These are phyloP conservation scores for Phyllopteryx taeniolatus DNA, from an alignment of 2,113 vertebrate genomes.

Conservation along the genomic window DNA sequence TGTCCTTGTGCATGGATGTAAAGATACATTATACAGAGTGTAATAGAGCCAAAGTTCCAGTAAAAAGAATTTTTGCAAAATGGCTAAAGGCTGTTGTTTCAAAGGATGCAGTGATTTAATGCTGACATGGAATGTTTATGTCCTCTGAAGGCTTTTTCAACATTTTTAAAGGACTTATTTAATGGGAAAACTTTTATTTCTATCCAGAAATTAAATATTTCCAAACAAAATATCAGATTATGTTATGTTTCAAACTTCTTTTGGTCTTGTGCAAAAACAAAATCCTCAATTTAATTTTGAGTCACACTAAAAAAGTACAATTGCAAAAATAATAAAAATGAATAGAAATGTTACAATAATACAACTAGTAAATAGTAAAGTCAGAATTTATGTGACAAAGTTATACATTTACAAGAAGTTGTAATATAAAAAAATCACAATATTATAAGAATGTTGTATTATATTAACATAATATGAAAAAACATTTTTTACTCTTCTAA, in stretches of 20 bases:
- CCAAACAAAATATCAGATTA: not conserved
- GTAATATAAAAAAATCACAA: too few species aligned
- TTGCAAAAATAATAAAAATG: too few species aligned
- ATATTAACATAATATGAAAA: too few species aligned
- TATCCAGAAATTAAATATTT: not conserved
- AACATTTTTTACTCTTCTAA: too few species aligned
- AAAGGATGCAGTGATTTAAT: not conserved
- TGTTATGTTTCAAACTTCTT: not conserved
- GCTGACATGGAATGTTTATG: slow-evolving; percentile 1
- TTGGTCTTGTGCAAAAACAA: not conserved
- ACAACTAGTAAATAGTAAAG: too few species aligned
- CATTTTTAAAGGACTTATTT: not conserved
- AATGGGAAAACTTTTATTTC: not conserved
- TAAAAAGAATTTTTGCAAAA: slow-evolving; percentile 15
- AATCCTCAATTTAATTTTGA: too few species aligned
- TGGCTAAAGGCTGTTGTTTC: slow-evolving; percentile 37
- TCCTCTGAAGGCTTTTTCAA: not conserved
- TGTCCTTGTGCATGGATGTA: not conserved
- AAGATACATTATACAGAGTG: not conserved
- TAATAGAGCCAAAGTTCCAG: slow-evolving; percentile 1
- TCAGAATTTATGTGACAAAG: too few species aligned
- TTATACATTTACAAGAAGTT: too few species aligned
- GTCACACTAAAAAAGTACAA: too few species aligned
- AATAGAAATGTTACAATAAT: too few species aligned
- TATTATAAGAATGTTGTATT: too few species aligned